phyloP scores from a whole-genome alignment of 2,113 vertebrate species.

The Silurus meridionalis region DNA sequence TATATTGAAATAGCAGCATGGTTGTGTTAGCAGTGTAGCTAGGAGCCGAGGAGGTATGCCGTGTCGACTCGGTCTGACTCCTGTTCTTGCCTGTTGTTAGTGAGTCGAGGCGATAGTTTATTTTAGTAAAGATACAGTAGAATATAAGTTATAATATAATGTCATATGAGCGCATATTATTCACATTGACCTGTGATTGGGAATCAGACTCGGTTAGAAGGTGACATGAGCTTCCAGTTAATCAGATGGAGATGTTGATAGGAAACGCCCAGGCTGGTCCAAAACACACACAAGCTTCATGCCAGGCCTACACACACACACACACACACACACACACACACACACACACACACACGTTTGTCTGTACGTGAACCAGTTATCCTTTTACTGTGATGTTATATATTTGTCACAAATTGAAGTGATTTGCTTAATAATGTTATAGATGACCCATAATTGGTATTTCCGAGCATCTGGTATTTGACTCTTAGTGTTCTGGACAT shows the following conservation, averaged over 20 bases:
- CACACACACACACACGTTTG: neutral
- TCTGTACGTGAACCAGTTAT: neutral
- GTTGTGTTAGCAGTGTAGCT: neutral
- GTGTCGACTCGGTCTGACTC: neutral
- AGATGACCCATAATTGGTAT: neutral
- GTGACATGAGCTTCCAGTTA: neutral
- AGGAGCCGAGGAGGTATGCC: neutral
- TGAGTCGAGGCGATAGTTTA: neutral
- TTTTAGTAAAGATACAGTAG: too few species aligned
- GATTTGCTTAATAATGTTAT: too few species aligned
- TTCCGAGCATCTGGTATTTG: neutral
- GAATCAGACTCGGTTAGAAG: neutral
- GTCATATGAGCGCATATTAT: too few species aligned
- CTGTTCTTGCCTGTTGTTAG: neutral
- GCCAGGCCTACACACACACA: neutral
- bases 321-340: neutral
- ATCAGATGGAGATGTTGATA: neutral
- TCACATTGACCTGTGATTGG: too few species aligned
- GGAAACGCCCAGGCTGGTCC: slow-evolving; percentile 18
- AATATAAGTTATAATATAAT: too few species aligned
- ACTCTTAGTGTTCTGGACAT: neutral
- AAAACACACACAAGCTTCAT: neutral
- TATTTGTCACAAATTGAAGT: too few species aligned
- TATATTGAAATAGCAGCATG: neutral
- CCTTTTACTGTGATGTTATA: neutral